Base-by-base conservation (phyloP, 2,888 invertebrate species). In the Philaethria dido region DNA sequence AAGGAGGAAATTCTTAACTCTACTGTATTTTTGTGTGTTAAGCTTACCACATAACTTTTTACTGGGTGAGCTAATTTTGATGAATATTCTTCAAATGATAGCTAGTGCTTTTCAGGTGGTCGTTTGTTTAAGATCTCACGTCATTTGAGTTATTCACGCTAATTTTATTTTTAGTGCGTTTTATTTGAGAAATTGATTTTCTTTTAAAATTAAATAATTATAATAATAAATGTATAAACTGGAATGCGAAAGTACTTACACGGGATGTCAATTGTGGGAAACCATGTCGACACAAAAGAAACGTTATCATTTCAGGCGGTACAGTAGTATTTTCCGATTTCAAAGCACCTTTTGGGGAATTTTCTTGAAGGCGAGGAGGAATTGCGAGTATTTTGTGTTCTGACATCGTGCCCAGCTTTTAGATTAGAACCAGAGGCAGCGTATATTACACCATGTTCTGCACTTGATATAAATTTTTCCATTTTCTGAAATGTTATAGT, bases 401-500 rank as follows among this genome's bases (percentile, higher is more conserved):
- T 0, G 95, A 93, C 84, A 96, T 94, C 0, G 94, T 94, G 45
- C 94, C 93, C 93, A 0, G 93, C 87, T 72, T 93, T 94, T 62
- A 96, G 87, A 91, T 95, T 94, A 0, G 96, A 96, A 0, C 97
- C 97, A 82, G 96, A 94, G 77, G 95, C 96, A 67, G 97, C 95
- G 79, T 94, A 95, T 70, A 97, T 92, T 1, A 95, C 95, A 0
- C 96, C 96, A 16, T 94, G 84, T 0, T 86, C 75, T 0, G 95
- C 94, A 33, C 93, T 89, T 64, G 93, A 92, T 50, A 96, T 87
- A 77, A 95, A 95, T 2, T 57, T 25, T 42, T 57, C 22, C 42
- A 57, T 57, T n/a, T 42, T 42, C 57, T 57, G 57, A 42, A 57
- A 57, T 25, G 25, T 39, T n/a, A 39, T 20, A 42, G 22, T 22